Evolutionary conservation across 2,113 vertebrate species (phyloP).

Genomic region (Gnathonemus longibarbis): DNA sequence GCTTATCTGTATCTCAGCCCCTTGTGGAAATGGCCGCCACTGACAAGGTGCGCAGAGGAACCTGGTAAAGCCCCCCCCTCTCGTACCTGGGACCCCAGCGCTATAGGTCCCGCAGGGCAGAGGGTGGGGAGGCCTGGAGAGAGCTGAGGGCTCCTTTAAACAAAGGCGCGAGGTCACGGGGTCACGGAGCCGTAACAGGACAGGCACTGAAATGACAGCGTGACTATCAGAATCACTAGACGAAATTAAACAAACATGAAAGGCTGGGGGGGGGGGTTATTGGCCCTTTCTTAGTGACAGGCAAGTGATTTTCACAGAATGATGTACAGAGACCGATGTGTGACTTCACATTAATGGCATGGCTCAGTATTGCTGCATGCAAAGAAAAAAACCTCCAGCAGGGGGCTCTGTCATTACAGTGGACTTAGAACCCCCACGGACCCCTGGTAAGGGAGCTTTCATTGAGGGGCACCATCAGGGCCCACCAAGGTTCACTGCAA

Average conservation of each 20-base stretch:
- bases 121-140: background rate
- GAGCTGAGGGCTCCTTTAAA: background rate
- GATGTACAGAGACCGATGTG: background rate
- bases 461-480: background rate
- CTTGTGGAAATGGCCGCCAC: background rate
- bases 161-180: background rate
- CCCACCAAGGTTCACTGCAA: background rate
- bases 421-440: background rate
- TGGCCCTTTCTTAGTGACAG: background rate
- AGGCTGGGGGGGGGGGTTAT: background rate
- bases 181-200: background rate
- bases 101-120: background rate
- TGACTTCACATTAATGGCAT: background rate
- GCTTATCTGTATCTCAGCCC: background rate
- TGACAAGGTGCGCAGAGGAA: background rate
- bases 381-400: background rate
- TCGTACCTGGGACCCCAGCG: background rate
- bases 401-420: background rate
- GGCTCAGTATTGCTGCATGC: background rate
- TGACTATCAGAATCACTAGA: background rate
- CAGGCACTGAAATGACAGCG: background rate
- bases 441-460: background rate
- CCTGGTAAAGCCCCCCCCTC: background rate
- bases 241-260: background rate
- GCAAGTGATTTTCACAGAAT: background rate